These are phyloP conservation scores for Phorcus lineatus DNA, from an alignment of 2,888 invertebrate genomes.

Conservation along the genomic window DNA sequence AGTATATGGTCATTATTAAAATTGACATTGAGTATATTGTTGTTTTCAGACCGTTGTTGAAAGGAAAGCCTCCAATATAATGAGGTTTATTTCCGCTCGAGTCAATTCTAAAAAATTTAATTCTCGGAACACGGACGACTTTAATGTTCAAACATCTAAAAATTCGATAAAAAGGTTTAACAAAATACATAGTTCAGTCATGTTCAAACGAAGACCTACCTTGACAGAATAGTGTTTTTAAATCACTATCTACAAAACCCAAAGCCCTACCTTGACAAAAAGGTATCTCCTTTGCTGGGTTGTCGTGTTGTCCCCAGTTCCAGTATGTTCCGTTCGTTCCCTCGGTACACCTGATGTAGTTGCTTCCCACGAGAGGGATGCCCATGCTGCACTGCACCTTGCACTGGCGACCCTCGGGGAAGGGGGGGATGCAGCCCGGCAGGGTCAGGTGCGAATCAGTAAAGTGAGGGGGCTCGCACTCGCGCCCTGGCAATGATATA, in stretches of 20 bases:
- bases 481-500: not conserved
- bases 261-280: not conserved
- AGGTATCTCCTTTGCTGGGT: not conserved
- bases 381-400: conserved; percentile 7
- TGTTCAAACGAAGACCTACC: too few relatives aligned
- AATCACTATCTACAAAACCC: too few relatives aligned
- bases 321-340: not conserved
- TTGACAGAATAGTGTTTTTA: too few relatives aligned
- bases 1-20: not conserved
- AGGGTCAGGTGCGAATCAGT: not conserved
- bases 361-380: not conserved
- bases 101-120: too few relatives aligned
- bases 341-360: not conserved
- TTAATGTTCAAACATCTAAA: too few relatives aligned
- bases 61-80: too few relatives aligned
- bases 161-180: too few relatives aligned
- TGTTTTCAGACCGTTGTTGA: too few relatives aligned
- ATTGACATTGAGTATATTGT: too few relatives aligned
- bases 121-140: too few relatives aligned
- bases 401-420: not conserved
- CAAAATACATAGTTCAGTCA: too few relatives aligned
- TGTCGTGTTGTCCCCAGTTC: conserved; percentile 19
- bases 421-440: not conserved
- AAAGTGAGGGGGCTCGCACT: not conserved
- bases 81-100: too few relatives aligned